Conservation (phyloP, 2,113 vertebrate genomes). For the Delphinapterus leucas region DNA sequence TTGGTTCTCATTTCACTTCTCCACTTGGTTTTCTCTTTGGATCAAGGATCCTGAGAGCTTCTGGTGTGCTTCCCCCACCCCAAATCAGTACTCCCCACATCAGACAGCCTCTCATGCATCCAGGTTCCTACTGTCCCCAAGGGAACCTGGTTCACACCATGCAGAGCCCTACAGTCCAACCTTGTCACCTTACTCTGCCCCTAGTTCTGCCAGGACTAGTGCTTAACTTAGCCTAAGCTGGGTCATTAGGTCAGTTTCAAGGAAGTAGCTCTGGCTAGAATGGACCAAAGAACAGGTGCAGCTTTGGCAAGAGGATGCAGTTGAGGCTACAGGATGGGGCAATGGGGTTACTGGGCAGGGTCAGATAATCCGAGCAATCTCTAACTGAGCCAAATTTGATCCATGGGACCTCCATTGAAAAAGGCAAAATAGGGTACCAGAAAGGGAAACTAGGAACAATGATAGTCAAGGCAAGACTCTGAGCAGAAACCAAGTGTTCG, state of each 20-base stretch:
- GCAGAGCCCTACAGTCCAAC: not conserved
- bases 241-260: slow-evolving; percentile 57
- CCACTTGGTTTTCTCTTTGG: not conserved
- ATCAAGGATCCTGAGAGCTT: not conserved
- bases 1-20: slow-evolving; percentile 4
- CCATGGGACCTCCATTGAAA: not conserved
- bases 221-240: slow-evolving; percentile 40
- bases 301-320: slow-evolving; percentile 7
- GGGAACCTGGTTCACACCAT: not conserved
- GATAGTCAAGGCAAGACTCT: not conserved
- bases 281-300: slow-evolving; percentile 55
- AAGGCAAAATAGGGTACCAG: not conserved
- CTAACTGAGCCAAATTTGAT: not conserved
- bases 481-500: not conserved
- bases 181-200: slow-evolving; percentile 39
- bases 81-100: not conserved
- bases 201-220: slow-evolving; percentile 4
- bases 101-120: not conserved
- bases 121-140: not conserved
- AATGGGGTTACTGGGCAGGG: not conserved
- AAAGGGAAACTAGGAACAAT: not conserved
- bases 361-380: slow-evolving; percentile 19
- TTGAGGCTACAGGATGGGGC: not conserved
- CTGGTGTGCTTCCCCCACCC: not conserved
- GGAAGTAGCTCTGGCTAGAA: slow-evolving; percentile 29